Percentiles rank a stretch among this genome's conserved stretches.
phyloP scores from a whole-genome alignment of 2,113 vertebrate genomes.

The Clarias gariepinus region DNA sequence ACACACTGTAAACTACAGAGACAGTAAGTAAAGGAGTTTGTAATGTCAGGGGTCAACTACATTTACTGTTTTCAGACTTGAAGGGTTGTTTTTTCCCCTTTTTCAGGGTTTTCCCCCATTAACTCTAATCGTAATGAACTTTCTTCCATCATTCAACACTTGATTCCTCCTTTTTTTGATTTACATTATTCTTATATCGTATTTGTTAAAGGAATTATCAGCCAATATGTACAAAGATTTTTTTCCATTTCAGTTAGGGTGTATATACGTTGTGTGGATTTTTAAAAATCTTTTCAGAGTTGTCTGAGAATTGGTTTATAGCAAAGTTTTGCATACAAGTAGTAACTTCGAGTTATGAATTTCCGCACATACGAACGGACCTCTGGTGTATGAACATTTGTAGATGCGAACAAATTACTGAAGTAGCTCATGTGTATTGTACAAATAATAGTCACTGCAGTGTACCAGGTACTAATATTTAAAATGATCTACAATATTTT shows the following conservation, averaged over 20 bases:
- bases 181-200: conserved; percentile 65
- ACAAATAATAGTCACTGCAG: no score
- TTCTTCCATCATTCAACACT: conserved; percentile 69
- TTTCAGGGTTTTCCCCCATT: conserved; percentile 60
- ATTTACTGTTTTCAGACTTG: conserved; percentile 78
- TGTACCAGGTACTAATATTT: no score
- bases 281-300: conserved; percentile 57
- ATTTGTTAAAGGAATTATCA: conserved; percentile 58
- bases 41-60: conserved; percentile 77
- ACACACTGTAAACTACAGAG: conserved; percentile 72
- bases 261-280: conserved; percentile 59
- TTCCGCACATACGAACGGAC: no score
- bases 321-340: conserved; percentile 57
- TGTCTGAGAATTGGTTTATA: conserved; percentile 61
- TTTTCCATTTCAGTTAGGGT: conserved; percentile 59
- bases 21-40: conserved; percentile 71
- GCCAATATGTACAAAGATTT: conserved; percentile 69
- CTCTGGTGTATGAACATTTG: no score
- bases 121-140: conserved; percentile 64
- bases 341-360: no score
- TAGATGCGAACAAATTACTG: no score
- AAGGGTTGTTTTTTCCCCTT: conserved; percentile 54
- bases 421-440: no score
- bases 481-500: no score
- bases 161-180: conserved; percentile 59